A percentile compares a stretch with the other conserved stretches of the same genome.
These are phyloP conservation scores for Psittacula cyanocephala DNA, from an alignment of 2,113 vertebrate genomes.

Conservation along the genomic window DNA sequence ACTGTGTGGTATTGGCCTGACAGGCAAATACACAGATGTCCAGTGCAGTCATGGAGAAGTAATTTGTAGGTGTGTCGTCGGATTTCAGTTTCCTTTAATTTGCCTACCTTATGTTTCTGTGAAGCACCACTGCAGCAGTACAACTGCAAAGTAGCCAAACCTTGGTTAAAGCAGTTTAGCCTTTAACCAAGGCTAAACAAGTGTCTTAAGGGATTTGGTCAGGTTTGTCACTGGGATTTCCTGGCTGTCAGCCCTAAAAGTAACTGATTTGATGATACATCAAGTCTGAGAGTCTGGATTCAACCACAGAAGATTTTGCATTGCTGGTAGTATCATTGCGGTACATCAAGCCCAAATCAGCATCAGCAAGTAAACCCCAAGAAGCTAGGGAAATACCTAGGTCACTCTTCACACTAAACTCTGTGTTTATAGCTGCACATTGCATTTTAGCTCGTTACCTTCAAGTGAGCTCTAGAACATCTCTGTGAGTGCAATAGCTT, in stretches of 20 bases:
- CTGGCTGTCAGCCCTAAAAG: not conserved
- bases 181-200: not conserved
- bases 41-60: not conserved
- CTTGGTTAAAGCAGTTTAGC: not conserved
- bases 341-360: not conserved
- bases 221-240: not conserved
- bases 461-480: not conserved
- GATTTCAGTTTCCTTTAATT: not conserved
- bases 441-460: not conserved
- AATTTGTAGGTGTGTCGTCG: not conserved
- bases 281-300: not conserved
- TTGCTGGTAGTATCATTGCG: not conserved
- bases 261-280: not conserved
- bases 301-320: not conserved
- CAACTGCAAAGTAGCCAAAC: not conserved
- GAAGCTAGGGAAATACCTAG: not conserved
- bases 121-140: not conserved
- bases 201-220: not conserved
- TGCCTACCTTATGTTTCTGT: not conserved
- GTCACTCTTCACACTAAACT: not conserved
- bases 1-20: fast-evolving
- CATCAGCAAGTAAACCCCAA: not conserved
- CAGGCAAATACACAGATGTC: not conserved
- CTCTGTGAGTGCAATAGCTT: not conserved
- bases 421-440: not conserved